Conservation (phyloP, 2,113 vertebrate genomes). For the Macquaria australasica region DNA sequence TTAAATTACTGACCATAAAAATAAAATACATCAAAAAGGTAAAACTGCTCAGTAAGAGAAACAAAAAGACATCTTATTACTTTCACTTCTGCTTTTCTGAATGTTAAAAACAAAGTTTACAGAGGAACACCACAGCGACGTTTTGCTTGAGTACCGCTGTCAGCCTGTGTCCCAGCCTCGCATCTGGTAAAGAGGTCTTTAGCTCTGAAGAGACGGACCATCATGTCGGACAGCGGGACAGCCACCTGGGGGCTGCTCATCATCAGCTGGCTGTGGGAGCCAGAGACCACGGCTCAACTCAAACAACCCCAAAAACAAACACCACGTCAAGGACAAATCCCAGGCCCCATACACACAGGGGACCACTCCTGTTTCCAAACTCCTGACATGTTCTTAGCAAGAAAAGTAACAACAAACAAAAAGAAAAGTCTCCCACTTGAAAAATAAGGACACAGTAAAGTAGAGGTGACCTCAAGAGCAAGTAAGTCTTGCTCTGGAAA, state of each 20-base stretch:
- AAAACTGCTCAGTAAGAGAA: neutral
- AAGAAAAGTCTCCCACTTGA: conserved; percentile 18
- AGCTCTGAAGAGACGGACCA: conserved; percentile 24
- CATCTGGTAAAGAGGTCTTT: conserved; percentile 43
- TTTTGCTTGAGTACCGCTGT: neutral
- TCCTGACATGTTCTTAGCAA: conserved; percentile 38
- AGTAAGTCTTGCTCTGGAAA: neutral
- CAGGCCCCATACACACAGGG: conserved; percentile 29
- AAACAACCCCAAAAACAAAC: conserved; percentile 58
- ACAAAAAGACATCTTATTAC: neutral
- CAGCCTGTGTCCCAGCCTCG: conserved; percentile 1
- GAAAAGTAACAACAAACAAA: conserved; percentile 21
- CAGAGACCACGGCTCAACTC: conserved; percentile 21
- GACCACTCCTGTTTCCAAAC: conserved; percentile 8
- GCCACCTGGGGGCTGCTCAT: conserved; percentile 52
- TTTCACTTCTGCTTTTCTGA: neutral
- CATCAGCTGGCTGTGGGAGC: conserved; percentile 55
- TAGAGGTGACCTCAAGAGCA: conserved; percentile 30
- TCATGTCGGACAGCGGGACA: conserved; percentile 37
- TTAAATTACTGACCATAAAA: neutral
- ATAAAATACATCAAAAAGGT: neutral
- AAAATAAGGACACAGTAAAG: conserved; percentile 33
- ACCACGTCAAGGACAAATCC: conserved; percentile 45
- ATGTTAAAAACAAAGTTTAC: conserved; percentile 4
- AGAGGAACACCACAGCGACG: neutral